A percentile compares a stretch with the other conserved stretches of the same genome.
These are phyloP conservation scores for Orchesella flavescens DNA, from an alignment of 2,888 invertebrate species.

Conservation along the genomic window DNA sequence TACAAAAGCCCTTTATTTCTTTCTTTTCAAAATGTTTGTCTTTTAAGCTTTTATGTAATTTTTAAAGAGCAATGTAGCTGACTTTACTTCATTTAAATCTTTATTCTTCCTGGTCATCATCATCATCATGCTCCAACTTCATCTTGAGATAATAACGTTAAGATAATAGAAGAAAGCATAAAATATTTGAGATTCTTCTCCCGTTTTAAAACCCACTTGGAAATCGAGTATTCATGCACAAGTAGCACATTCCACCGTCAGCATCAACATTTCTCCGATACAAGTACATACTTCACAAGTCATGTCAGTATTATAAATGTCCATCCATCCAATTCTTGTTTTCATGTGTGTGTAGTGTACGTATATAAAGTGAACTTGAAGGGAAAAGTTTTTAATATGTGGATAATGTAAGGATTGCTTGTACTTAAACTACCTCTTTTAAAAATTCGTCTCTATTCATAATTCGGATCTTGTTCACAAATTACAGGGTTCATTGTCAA, in stretches of 20 bases:
- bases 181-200: conserved; percentile 26
- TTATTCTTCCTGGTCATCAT: too few relatives aligned
- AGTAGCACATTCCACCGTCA: conserved; percentile 38
- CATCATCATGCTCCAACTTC: not conserved
- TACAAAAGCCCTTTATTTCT: not conserved
- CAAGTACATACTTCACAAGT: not conserved
- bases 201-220: conserved; percentile 35
- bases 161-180: not conserved
- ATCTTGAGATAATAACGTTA: not conserved
- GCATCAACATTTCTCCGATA: not conserved
- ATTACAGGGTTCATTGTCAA: conserved; percentile 51
- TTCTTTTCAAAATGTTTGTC: not conserved
- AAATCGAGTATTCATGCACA: conserved; percentile 26
- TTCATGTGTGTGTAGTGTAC: not conserved
- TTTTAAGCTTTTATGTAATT: not conserved
- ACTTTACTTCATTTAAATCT: too few relatives aligned
- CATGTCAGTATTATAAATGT: not conserved
- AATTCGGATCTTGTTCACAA: conserved; percentile 55
- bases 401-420: not conserved
- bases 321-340: not conserved
- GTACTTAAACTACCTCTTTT: conserved; percentile 6
- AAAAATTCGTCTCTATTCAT: conserved; percentile 27
- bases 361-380: not conserved
- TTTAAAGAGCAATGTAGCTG: too few relatives aligned
- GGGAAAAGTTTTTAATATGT: not conserved